A percentile compares a stretch with the other conserved stretches of the same genome.
Evolutionary conservation across 1,140 invertebrate genomes (phyloP).

Genomic region (Cydia strobilella): DNA sequence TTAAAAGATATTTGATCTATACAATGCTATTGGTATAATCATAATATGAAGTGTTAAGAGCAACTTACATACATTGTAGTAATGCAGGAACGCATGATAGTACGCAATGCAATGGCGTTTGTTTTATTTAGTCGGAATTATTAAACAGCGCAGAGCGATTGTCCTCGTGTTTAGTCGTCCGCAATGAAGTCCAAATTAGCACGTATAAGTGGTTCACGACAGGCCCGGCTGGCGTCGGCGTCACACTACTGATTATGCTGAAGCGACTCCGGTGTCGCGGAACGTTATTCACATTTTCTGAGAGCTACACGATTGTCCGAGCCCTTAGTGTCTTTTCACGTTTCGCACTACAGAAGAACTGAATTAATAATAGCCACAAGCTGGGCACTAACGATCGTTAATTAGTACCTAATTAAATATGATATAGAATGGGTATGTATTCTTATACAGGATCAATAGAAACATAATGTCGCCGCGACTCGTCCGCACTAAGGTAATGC

Average conservation of each 20-base stretch:
- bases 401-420: conserved; percentile 3
- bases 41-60: not conserved
- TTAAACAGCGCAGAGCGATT: not conserved
- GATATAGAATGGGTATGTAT: not conserved
- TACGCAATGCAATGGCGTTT: conserved; percentile 15
- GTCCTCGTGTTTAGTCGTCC: not conserved
- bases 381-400: conserved; percentile 8
- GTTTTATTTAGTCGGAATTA: not conserved
- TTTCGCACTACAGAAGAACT: conserved; percentile 17
- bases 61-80: conserved; percentile 2
- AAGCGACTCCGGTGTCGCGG: not conserved
- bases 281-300: conserved; percentile 6
- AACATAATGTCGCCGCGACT: conserved; percentile 11
- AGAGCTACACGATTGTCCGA: conserved; percentile 10
- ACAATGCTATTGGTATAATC: conserved; percentile 7
- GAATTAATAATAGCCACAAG: not conserved
- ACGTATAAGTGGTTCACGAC: conserved; percentile 1
- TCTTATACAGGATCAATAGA: not conserved
- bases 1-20: not conserved
- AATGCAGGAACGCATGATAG: conserved; percentile 8
- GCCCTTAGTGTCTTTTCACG: conserved; percentile 14
- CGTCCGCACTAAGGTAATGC: conserved; percentile 5
- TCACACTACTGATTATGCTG: not conserved
- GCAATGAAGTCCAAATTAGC: conserved; percentile 19
- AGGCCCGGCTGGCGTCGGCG: not conserved